phyloP scores from a whole-genome alignment of 1,140 invertebrate species.

The Drosophila orena region DNA sequence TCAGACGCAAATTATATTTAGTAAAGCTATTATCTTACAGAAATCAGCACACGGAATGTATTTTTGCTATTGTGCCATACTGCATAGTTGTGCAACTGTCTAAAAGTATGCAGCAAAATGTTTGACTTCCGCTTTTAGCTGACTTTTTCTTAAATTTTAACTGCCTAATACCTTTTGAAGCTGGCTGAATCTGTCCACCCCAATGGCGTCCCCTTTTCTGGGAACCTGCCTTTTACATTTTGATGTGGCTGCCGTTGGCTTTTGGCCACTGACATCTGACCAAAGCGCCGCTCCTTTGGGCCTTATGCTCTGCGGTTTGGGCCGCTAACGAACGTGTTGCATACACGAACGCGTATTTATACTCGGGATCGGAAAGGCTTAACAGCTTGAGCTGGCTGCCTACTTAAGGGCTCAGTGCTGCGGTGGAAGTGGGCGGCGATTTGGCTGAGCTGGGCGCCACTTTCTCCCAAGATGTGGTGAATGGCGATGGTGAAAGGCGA shows the following conservation, averaged over 20 bases:
- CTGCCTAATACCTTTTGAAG: too few relatives aligned
- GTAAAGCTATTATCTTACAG: too few relatives aligned
- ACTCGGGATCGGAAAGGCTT: constrained; percentile 24
- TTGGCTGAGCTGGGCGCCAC: neutral
- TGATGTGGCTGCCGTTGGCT: constrained; percentile 43
- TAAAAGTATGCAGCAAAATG: too few relatives aligned
- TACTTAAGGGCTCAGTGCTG: constrained; percentile 30
- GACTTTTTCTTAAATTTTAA: neutral
- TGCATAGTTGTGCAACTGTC: too few relatives aligned
- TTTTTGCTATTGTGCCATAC: too few relatives aligned
- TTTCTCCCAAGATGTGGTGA: constrained; percentile 33
- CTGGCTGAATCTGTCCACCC: constrained; percentile 19
- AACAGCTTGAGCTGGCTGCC: constrained; percentile 40
- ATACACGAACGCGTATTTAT: constrained; percentile 3
- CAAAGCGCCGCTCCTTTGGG: constrained; percentile 15
- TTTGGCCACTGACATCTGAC: constrained; percentile 49
- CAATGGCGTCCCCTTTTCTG: constrained; percentile 10
- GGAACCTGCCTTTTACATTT: constrained; percentile 34
- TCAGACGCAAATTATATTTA: too few relatives aligned
- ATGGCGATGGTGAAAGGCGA: constrained; percentile 1
- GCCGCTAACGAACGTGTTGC: constrained; percentile 43
- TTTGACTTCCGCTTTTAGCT: too few relatives aligned
- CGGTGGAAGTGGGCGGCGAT: constrained; percentile 5
- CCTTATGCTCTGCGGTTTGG: constrained; percentile 33
- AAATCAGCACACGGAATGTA: too few relatives aligned